Evolutionary conservation across 2,888 invertebrate genomes (phyloP).

Genomic region (Peribatodes rhomboidaria): DNA sequence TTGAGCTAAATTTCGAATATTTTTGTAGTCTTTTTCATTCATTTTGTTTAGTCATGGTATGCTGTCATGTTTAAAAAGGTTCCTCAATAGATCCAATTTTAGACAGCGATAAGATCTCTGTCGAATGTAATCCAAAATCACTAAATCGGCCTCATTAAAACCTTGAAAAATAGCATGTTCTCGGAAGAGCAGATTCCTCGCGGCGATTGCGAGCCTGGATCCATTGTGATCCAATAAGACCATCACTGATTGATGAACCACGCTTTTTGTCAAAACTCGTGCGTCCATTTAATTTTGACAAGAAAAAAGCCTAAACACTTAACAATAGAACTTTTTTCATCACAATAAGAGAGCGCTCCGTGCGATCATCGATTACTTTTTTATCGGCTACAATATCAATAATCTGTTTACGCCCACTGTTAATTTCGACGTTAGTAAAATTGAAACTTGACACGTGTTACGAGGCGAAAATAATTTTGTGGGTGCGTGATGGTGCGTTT

Average conservation of each 20-base stretch:
- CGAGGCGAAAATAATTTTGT: slow-evolving; percentile 83
- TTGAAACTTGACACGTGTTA: slow-evolving; percentile 86
- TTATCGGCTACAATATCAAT: slow-evolving; percentile 84
- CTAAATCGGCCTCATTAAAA: slow-evolving; percentile 72
- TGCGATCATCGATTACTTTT: slow-evolving; percentile 86
- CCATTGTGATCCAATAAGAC: slow-evolving; percentile 82
- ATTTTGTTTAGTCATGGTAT: neutral
- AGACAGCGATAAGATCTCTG: slow-evolving; percentile 41
- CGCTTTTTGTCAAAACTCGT: slow-evolving; percentile 76
- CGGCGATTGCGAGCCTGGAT: slow-evolving; percentile 68
- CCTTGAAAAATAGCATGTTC: slow-evolving; percentile 75
- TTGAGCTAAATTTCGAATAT: neutral
- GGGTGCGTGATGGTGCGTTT: slow-evolving; percentile 83
- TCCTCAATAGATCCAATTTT: slow-evolving; percentile 49
- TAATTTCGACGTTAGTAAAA: slow-evolving; percentile 84
- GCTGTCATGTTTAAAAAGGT: slow-evolving; percentile 18
- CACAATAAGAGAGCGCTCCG: slow-evolving; percentile 70
- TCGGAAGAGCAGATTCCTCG: slow-evolving; percentile 74
- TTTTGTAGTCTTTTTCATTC: neutral
- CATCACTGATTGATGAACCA: slow-evolving; percentile 83
- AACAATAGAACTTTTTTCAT: slow-evolving; percentile 80
- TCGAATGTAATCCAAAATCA: slow-evolving; percentile 38
- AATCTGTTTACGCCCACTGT: slow-evolving; percentile 86
- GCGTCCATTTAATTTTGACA: slow-evolving; percentile 72
- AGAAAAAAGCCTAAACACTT: slow-evolving; percentile 73